Conservation (phyloP, 2,888 invertebrate species). For the Lithophane semibrunnea region DNA sequence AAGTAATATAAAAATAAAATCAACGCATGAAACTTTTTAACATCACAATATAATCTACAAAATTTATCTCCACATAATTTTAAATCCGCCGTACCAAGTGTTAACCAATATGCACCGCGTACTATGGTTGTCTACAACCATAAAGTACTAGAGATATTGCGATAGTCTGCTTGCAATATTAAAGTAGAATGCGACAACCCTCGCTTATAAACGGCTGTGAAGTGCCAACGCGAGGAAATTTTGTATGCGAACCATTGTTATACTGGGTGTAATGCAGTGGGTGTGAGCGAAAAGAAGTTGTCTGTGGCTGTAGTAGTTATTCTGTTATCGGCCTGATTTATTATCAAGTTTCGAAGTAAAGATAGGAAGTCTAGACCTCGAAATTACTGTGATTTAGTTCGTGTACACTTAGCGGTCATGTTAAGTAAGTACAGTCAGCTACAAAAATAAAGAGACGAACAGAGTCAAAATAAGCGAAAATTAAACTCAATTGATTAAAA, state of each 20-base stretch:
- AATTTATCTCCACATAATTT: conserved; percentile 14
- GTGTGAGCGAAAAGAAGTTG: conserved; percentile 43
- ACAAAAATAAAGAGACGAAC: background rate
- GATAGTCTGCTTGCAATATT: conserved; percentile 61
- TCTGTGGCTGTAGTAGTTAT: conserved; percentile 39
- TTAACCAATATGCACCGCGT: conserved; percentile 33
- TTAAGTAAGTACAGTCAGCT: background rate
- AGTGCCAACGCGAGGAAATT: conserved; percentile 41
- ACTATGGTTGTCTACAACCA: conserved; percentile 30
- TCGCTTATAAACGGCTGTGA: conserved; percentile 41
- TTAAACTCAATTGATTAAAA: background rate
- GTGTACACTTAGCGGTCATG: background rate
- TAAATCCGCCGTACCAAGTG: conserved; percentile 19
- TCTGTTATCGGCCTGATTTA: conserved; percentile 58
- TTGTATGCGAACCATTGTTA: conserved; percentile 41
- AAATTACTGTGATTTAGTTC: conserved; percentile 11
- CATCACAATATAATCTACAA: background rate
- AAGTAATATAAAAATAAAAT: background rate
- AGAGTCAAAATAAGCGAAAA: too few relatives aligned
- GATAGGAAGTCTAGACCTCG: conserved; percentile 39
- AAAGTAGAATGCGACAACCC: conserved; percentile 55
- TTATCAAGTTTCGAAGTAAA: conserved; percentile 40
- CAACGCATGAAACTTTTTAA: background rate
- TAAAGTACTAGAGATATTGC: conserved; percentile 54
- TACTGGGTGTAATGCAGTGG: conserved; percentile 25